Conservation (phyloP, 2,888 invertebrate species). For the Heterodera filipjevi region DNA sequence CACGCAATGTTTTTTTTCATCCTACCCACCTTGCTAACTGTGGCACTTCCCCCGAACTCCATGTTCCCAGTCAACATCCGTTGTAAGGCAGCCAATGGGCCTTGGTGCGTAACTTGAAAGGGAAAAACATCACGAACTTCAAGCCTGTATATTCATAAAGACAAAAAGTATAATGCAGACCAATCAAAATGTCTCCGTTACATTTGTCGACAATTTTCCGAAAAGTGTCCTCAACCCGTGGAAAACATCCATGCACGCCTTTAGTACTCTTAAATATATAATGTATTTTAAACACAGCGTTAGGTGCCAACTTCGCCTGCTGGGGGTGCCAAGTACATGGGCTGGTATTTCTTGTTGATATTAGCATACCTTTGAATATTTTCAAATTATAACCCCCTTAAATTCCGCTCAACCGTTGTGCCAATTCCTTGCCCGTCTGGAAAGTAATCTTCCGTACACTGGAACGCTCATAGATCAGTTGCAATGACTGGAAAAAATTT, state of each 20-base stretch:
- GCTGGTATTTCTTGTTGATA: not conserved
- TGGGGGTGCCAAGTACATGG: conserved; percentile 12
- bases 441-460: not conserved
- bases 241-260: conserved; percentile 9
- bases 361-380: not conserved
- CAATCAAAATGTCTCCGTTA: conserved; percentile 40
- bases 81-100: conserved; percentile 55
- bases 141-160: too few species aligned
- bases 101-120: conserved; percentile 51
- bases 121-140: too few species aligned
- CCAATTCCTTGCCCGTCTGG: not conserved
- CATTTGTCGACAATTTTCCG: conserved; percentile 11
- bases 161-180: too few species aligned
- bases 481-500: not conserved
- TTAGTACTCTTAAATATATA: not conserved
- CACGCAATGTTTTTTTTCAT: too few species aligned
- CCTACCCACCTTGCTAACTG: conserved; percentile 23
- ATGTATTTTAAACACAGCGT: not conserved
- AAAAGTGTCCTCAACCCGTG: conserved; percentile 10
- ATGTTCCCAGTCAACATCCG: conserved; percentile 46
- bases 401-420: not conserved
- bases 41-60: conserved; percentile 3
- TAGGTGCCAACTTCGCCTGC: not conserved
- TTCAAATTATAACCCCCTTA: not conserved
- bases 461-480: not conserved